Evolutionary conservation across 2,888 invertebrate genomes (phyloP).

Genomic region (Dysmachus trigonus): DNA sequence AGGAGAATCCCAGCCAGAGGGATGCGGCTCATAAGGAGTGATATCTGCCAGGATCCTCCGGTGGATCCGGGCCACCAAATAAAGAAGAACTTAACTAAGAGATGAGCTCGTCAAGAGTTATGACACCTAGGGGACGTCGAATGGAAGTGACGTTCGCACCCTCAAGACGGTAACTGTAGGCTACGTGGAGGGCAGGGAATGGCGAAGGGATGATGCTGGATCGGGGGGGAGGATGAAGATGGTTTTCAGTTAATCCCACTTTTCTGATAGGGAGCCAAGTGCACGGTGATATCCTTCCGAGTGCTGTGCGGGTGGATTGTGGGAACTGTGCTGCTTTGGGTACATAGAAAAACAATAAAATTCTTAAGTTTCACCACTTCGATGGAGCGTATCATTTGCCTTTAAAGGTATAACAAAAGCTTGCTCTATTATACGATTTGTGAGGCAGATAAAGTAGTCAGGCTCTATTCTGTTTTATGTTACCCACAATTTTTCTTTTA

Average conservation of each 20-base stretch:
- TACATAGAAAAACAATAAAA: conserved; percentile 61
- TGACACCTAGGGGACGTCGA: conserved; percentile 62
- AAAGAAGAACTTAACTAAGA: conserved; percentile 64
- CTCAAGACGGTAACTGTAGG: conserved; percentile 1
- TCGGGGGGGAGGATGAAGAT: not conserved
- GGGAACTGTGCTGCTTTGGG: conserved; percentile 57
- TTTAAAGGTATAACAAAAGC: not conserved
- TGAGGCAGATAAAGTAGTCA: not conserved
- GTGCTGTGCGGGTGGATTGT: conserved; percentile 52
- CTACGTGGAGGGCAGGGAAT: not conserved
- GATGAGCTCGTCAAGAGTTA: conserved; percentile 65
- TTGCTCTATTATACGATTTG: not conserved
- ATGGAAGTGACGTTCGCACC: conserved; percentile 49
- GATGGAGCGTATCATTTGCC: not conserved
- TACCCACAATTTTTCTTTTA: not conserved
- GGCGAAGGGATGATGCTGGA: not conserved
- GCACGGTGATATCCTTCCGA: not conserved
- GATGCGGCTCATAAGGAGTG: not conserved
- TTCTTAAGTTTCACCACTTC: not conserved
- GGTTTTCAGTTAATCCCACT: conserved; percentile 1
- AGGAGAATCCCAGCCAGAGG: not conserved
- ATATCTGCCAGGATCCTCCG: not conserved
- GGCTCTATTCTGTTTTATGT: no score
- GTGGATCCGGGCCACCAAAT: conserved; percentile 20
- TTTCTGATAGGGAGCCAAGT: not conserved